Percentiles rank a stretch among this genome's conserved stretches.
phyloP scores from a whole-genome alignment of 2,113 vertebrate genomes.

The Onychorhynchus coronatus region DNA sequence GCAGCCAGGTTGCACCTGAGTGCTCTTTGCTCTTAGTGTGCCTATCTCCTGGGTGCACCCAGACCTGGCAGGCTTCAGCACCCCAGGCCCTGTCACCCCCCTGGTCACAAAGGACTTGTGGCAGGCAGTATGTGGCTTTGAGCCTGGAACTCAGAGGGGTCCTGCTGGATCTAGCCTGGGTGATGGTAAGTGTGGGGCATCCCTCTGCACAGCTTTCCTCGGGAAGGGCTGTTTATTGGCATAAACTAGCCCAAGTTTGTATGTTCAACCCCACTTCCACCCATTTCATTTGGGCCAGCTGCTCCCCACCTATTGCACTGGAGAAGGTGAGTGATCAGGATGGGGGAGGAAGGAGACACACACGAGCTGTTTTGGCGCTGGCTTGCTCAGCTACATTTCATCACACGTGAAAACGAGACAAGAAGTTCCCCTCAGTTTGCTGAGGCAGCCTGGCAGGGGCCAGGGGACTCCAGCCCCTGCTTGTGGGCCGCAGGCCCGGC shows the following conservation, averaged over 20 bases:
- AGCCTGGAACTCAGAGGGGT: too few species aligned
- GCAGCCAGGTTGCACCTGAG: background rate
- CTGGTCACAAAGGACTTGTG: rapidly evolving
- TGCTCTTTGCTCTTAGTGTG: rapidly evolving
- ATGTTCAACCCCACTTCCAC: background rate
- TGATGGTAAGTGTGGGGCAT: rapidly evolving
- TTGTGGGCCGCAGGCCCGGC: background rate
- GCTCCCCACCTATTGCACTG: rapidly evolving
- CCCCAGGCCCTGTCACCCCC: rapidly evolving
- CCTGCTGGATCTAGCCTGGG: too few species aligned
- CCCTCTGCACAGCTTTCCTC: background rate
- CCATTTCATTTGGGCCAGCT: rapidly evolving
- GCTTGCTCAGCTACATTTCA: constrained; percentile 43
- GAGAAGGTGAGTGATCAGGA: rapidly evolving
- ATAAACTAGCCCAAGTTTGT: background rate
- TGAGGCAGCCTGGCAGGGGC: background rate
- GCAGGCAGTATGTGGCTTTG: background rate
- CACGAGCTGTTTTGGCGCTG: background rate
- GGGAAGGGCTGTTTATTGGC: background rate
- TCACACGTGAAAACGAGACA: background rate
- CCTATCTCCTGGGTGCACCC: rapidly evolving
- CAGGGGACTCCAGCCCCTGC: background rate
- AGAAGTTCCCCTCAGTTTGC: background rate
- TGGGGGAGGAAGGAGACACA: background rate
- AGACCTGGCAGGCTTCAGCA: background rate